Base-by-base conservation (phyloP, 2,797 vertebrate species). In the Esox lucius region DNA sequence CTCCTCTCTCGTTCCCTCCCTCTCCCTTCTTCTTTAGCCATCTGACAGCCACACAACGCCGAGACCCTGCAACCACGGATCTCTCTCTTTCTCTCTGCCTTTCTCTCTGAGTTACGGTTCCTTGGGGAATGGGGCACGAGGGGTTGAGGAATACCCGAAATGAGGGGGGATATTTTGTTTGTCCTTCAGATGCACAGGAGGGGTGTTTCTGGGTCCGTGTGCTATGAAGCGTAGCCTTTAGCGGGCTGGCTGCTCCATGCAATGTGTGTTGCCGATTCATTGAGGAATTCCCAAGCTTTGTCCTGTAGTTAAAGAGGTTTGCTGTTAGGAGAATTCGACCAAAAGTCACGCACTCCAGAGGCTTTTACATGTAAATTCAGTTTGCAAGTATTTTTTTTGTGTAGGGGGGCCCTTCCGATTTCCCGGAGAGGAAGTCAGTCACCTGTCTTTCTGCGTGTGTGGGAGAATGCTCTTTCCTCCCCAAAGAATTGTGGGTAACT, bases 61-160 rank as follows among this genome's bases (percentile, higher is more conserved):
- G 7, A 12, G 42, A 46, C 12, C 42, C 42, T 46, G 42, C 42
- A 1, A 46, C 42, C 12, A 13, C 1, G 9, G 39, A 71, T 62
- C 72, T 75, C 72, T 53, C 56, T 65, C 68, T 71, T 39, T 16
- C 31, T 56, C 16, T 35, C 33, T 5, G 33, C 39, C 35, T 13
- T 33, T 22, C 33, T 19, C 33, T 39, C 49, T 17, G 24, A 49
- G 24, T 48, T 73, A 26, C 31, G 11, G 33, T 39, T 49, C 66
- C 67, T 28, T 42, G 22, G 53, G 24, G 70, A 16, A 8, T 33
- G 17, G 9, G 39, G 39, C 39, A 42, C 39, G 39, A 42, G 39
- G 39, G 39, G 39, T 42, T 46, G 42, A 42, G 42, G 42, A 46
- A 46, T 46, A 46, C 42, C 46, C 1, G 42, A 46, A 11, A 13